Evolutionary conservation across 2,797 vertebrate species (phyloP).

Genomic region (Bryconaethiops microstoma): DNA sequence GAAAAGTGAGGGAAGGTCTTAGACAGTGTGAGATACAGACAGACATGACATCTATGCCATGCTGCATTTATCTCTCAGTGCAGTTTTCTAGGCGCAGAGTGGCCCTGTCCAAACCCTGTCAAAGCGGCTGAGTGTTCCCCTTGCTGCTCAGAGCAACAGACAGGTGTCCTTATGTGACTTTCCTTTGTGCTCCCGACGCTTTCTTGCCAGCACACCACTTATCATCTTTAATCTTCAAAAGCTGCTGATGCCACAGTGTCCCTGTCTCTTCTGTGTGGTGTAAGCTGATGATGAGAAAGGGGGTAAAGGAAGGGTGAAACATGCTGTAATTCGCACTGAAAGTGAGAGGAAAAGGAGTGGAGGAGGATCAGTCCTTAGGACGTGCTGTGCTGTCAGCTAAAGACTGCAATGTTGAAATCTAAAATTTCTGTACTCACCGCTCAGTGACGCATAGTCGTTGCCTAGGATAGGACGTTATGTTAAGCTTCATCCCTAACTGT

Average conservation of each 20-base stretch:
- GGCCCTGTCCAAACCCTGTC: conserved; percentile 15
- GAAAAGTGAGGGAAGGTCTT: not conserved
- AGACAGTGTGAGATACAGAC: not conserved
- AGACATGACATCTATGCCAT: conserved; percentile 21
- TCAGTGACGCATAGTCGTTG: conserved; percentile 19
- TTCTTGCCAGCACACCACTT: conserved; percentile 19
- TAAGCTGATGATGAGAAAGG: conserved; percentile 15
- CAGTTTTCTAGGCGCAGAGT: not conserved
- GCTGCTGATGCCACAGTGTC: conserved; percentile 44
- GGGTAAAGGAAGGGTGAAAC: conserved; percentile 6
- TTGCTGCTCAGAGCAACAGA: not conserved
- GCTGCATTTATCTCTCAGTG: conserved; percentile 25
- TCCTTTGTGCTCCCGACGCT: not conserved
- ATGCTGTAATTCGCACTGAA: conserved; percentile 6
- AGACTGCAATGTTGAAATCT: not conserved
- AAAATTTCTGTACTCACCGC: conserved; percentile 14
- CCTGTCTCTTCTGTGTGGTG: not conserved
- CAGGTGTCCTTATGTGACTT: conserved; percentile 37
- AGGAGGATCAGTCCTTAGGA: not conserved
- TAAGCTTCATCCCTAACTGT: not conserved
- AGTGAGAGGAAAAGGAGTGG: not conserved
- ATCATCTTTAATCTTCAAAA: conserved; percentile 45
- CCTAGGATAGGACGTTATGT: conserved; percentile 9
- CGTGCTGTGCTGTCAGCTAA: not conserved
- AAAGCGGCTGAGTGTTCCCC: not conserved